Evolutionary conservation across 2,113 vertebrate genomes (phyloP).

Genomic region (Corythornis cristatus): DNA sequence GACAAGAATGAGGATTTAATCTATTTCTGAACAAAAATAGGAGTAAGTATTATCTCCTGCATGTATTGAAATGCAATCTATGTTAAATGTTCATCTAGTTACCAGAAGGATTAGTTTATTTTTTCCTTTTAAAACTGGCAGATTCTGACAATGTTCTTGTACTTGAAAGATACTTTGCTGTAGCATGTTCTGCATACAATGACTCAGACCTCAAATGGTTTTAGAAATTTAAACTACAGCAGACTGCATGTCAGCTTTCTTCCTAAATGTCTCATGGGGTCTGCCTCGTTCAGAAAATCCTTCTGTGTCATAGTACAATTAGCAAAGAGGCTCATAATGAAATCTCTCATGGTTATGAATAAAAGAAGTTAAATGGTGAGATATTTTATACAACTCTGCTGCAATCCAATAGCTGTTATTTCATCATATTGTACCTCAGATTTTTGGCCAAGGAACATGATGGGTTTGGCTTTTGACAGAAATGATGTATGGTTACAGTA

Average conservation of each 20-base stretch:
- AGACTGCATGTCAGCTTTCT: neutral
- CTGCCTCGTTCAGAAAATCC: neutral
- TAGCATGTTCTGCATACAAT: neutral
- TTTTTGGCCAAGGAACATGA: neutral
- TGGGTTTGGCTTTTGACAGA: neutral
- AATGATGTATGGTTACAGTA: neutral
- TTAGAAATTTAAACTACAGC: neutral
- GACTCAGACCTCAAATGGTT: neutral
- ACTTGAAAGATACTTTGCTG: neutral
- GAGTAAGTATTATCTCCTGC: neutral
- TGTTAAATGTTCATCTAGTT: neutral
- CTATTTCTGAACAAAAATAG: neutral
- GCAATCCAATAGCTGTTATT: neutral
- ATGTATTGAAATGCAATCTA: neutral
- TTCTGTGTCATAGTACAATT: neutral
- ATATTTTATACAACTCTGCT: neutral
- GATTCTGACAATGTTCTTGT: neutral
- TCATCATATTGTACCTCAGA: neutral
- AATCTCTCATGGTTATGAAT: neutral
- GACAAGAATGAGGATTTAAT: neutral
- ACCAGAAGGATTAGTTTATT: neutral
- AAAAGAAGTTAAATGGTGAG: neutral
- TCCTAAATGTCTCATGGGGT: neutral
- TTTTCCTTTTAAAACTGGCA: neutral
- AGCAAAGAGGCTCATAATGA: neutral